Conservation (phyloP, 1,140 invertebrate species). For the Lepidurus packardi region DNA sequence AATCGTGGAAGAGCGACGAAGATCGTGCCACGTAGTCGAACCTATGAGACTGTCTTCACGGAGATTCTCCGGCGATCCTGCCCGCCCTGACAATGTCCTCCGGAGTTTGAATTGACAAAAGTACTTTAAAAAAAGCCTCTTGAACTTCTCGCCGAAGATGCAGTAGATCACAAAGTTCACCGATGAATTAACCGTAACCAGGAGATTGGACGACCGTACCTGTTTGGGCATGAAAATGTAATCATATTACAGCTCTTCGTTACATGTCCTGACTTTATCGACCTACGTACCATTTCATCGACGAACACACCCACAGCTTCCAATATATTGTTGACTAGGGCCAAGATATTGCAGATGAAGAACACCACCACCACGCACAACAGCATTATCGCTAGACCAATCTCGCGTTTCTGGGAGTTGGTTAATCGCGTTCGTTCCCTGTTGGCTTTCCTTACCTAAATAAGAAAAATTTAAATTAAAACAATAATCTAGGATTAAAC, state of each 20-base stretch:
- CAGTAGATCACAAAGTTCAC: slow-evolving; percentile 97
- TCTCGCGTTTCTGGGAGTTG: slow-evolving; percentile 73
- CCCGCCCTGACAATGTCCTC: slow-evolving; percentile 43
- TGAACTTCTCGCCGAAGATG: slow-evolving; percentile 94
- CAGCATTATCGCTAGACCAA: slow-evolving; percentile 86
- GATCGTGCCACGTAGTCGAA: not conserved
- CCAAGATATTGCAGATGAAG: slow-evolving; percentile 86
- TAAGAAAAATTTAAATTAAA: slow-evolving; percentile 38
- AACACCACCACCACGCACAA: slow-evolving; percentile 90
- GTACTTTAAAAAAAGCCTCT: slow-evolving; percentile 76
- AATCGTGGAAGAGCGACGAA: not conserved
- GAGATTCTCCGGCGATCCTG: not conserved
- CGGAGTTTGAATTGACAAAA: slow-evolving; percentile 59
- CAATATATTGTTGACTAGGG: slow-evolving; percentile 79
- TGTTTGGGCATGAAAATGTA: slow-evolving; percentile 36
- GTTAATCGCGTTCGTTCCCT: slow-evolving; percentile 72
- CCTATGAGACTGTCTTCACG: not conserved
- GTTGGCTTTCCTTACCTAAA: slow-evolving; percentile 73
- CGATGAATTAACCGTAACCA: slow-evolving; percentile 93
- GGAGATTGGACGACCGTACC: slow-evolving; percentile 61
- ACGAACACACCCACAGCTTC: slow-evolving; percentile 58
- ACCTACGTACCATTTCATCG: slow-evolving; percentile 22
- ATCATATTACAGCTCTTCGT: slow-evolving; percentile 38
- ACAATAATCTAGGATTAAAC: not conserved
- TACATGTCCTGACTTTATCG: slow-evolving; percentile 34